phyloP scores from a whole-genome alignment of 2,888 invertebrate species.

The Yponomeuta cagnagella region DNA sequence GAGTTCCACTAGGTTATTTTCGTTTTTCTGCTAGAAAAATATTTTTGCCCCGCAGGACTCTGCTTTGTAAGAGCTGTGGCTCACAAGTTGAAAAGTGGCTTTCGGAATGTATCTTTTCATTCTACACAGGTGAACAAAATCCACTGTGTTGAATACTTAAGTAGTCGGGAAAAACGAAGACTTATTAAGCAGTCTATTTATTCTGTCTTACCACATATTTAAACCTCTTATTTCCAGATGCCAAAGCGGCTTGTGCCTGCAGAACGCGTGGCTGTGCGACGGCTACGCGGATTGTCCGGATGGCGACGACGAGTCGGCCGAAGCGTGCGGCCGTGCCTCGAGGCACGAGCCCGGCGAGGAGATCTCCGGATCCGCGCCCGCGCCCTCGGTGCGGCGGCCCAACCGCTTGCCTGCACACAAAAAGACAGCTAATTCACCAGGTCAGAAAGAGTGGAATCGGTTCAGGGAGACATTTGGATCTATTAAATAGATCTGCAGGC shows the following conservation, averaged over 20 bases:
- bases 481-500: too few species aligned
- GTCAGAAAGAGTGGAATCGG: background rate
- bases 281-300: constrained; percentile 63
- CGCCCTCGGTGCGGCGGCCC: constrained; percentile 49
- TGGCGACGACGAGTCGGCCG: constrained; percentile 53
- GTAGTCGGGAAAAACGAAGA: too few species aligned
- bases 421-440: constrained; percentile 9
- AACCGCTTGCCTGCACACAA: constrained; percentile 29
- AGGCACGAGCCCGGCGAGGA: constrained; percentile 48
- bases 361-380: constrained; percentile 58
- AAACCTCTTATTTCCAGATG: constrained; percentile 37
- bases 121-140: too few species aligned
- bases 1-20: constrained; percentile 49
- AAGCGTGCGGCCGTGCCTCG: constrained; percentile 27
- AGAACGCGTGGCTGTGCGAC: constrained; percentile 63
- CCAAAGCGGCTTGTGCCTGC: constrained; percentile 52
- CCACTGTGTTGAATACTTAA: too few species aligned
- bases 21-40: too few species aligned
- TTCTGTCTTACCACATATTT: too few species aligned
- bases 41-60: too few species aligned
- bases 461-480: background rate
- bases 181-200: too few species aligned
- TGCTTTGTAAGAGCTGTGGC: too few species aligned
- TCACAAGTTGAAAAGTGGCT: too few species aligned
- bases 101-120: too few species aligned